Conservation (phyloP, 1,140 invertebrate species). For the Drosophila busckii region DNA sequence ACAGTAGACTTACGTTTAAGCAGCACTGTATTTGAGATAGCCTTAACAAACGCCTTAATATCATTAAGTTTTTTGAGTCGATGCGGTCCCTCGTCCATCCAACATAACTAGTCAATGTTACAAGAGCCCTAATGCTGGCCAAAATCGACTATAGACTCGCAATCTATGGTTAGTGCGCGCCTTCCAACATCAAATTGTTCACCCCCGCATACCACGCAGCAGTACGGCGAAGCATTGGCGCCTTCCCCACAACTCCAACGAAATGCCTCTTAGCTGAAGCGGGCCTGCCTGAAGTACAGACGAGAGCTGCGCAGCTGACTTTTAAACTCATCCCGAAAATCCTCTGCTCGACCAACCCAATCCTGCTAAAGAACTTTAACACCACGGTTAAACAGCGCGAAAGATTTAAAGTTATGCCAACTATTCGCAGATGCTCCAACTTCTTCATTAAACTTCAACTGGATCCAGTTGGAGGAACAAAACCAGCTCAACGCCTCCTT, state of each 20-base stretch:
- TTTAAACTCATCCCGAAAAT: not conserved
- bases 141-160: slow-evolving; percentile 7
- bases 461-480: not conserved
- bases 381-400: not conserved
- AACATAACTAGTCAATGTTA: slow-evolving; percentile 3
- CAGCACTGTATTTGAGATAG: slow-evolving; percentile 18
- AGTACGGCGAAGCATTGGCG: slow-evolving; percentile 3
- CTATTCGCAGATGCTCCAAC: not conserved
- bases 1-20: slow-evolving; percentile 16
- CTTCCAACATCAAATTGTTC: not conserved
- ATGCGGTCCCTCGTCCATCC: not conserved
- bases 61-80: slow-evolving; percentile 17
- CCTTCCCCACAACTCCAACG: slow-evolving; percentile 8
- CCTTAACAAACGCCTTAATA: slow-evolving; percentile 11
- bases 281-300: slow-evolving; percentile 4
- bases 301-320: slow-evolving; percentile 2
- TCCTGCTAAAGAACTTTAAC: not conserved
- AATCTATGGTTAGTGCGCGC: slow-evolving; percentile 15
- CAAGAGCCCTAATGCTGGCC: slow-evolving; percentile 5
- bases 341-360: not conserved
- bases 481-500: not conserved
- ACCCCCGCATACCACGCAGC: slow-evolving; percentile 5
- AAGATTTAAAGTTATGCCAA: not conserved
- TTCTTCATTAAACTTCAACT: slow-evolving; percentile 1
- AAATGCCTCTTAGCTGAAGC: slow-evolving; percentile 10